Evolutionary conservation across 92 coral and sea anemone species (phyloP), one percentile per base, ranked within the genome.

Genomic region (Porites cylindrica): DNA sequence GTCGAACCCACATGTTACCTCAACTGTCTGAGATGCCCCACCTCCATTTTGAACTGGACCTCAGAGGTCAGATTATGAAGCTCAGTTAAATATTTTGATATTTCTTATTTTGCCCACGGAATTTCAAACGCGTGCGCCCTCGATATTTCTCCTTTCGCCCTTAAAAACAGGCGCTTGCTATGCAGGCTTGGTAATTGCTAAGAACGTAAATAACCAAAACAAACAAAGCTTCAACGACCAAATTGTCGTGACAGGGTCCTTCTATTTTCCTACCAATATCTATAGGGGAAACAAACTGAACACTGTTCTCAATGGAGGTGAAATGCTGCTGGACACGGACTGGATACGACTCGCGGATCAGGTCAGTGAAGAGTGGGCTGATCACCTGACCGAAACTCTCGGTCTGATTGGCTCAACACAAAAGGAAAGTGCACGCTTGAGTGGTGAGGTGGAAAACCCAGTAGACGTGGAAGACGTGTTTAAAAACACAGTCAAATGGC

Each of bases 301-400:
- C 79, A 70, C 97, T 6, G 86, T 93, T 20, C 89, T 93, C 1
- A 93, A 91, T 54, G 97, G 99, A 47, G 98, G 92, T 54, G 98
- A 95, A 26, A 88, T 80, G 86, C 86, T 97, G 72, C 88, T 89
- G 3, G 99, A 97, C 73, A 81, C 98, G 1, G 99, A 97, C 51
- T 97, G 99, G 99, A 95, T 97, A 62, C 96, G 97, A 16, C 89
- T 97, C 64, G 86, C 95, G 59, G 97, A 97, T 72, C 84, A 87
- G 61, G 70, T 97, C 29, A 70, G 99, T 65, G 91, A 91, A 19
- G 98, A 97, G 18, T 97, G 98, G 99, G 52, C 79, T 4, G 97
- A 97, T 23, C 94, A 88, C 87, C 91, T 95, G 89, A 88, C 82
- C 32, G 95, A 78, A 64, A 83, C 90, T 1, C 82, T 90, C 72